Conservation (phyloP, 2,888 invertebrate genomes). For the Microplitis manilae region DNA sequence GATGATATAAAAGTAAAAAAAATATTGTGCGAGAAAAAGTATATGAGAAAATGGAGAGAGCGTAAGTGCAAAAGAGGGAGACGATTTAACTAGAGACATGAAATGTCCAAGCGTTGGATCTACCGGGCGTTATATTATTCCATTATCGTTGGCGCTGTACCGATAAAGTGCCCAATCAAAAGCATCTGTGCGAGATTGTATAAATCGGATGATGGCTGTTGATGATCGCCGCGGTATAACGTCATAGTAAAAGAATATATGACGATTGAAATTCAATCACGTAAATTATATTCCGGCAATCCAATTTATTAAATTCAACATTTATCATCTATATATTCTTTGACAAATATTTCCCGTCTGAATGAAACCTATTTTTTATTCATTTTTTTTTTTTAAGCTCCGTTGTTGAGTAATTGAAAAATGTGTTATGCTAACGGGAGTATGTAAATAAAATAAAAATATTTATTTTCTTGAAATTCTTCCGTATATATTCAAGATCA, state of each 20-base stretch:
- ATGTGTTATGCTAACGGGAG: not conserved
- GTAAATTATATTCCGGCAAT: not conserved
- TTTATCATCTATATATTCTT: no score
- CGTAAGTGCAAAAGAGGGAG: slow-evolving; percentile 17
- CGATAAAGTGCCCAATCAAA: slow-evolving; percentile 49
- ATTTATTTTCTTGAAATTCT: not conserved
- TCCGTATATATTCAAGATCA: not conserved
- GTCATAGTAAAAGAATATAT: no score
- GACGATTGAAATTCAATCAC: not conserved
- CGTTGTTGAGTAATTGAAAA: not conserved
- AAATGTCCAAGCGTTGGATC: slow-evolving; percentile 29
- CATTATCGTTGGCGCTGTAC: slow-evolving; percentile 45
- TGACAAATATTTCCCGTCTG: not conserved
- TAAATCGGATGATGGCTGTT: slow-evolving; percentile 46
- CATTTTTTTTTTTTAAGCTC: not conserved
- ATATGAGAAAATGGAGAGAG: slow-evolving; percentile 1
- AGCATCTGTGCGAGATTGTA: slow-evolving; percentile 45
- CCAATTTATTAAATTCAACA: no score
- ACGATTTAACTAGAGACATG: slow-evolving; percentile 32
- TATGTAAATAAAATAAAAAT: not conserved
- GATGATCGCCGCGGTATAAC: not conserved
- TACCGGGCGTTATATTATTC: slow-evolving; percentile 44
- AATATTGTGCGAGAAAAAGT: slow-evolving; percentile 17
- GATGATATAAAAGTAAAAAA: slow-evolving; percentile 37
- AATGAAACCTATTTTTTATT: not conserved